Base-by-base conservation (phyloP, 53 echinoderm and acorn worm species). In the Luidia sarsii region DNA sequence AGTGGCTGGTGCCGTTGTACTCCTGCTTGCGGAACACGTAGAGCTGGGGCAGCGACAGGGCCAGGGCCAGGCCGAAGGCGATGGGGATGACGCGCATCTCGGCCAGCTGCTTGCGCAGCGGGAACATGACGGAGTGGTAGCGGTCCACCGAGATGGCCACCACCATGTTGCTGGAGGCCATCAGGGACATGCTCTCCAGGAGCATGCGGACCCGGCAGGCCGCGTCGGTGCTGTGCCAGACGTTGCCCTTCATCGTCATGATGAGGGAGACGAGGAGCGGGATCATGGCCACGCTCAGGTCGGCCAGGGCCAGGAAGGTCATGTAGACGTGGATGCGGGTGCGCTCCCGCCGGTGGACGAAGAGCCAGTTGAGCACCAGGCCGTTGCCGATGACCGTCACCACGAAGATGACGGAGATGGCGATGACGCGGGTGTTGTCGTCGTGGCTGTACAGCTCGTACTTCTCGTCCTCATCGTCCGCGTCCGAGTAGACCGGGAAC, bases 111-210 rank as follows among this genome's bases (percentile, higher is more conserved):
- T 87, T 90, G 77, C 91, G 91, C 0, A 99, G 79, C 16, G 99
- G 91, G 75, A 81, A 84, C 57, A 94, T 91, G 34, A 99, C 91
- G 0, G 99, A 92, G 57, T 99, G 94, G 65, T 87, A 92, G 13
- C 99, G 86, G 65, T 99, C 99, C 16, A 94, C 75, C 9, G 94
- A 83, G 52, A 99, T 99, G 1, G 83, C 99, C 21, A 91, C 99
- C 18, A 99, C 89, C 92, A 99, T 99, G 64, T 91, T 91, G 14
- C 89, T 90, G 27, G 94, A 94, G 11, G 99, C 91, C 81, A 94
- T 88, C 2, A 99, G 64, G 8, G 99, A 89, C 1, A 94, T 35
- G 39, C 94, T 88, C 54, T 94, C 87, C 59, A 89, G 69, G 1
- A 99, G 74, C 56, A 80, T 89, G 1, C 87, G 89, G 19, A 94